phyloP scores from a whole-genome alignment of 2,888 invertebrate species.

The Ephialtes manifestator region DNA sequence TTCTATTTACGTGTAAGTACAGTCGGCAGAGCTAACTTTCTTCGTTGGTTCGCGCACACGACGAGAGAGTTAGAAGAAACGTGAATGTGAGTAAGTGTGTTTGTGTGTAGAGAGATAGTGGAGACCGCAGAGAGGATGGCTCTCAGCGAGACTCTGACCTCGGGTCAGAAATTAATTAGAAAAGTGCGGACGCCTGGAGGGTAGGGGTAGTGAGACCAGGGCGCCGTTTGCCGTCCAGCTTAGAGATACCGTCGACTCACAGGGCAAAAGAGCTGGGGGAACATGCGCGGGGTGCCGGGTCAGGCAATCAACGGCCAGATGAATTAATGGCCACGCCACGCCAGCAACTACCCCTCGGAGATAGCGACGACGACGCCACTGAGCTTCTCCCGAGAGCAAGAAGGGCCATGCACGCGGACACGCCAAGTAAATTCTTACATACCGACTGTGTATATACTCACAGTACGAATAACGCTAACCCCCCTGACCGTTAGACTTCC shows the following conservation, averaged over 20 bases:
- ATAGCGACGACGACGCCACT: constrained; percentile 65
- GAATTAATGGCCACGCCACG: constrained; percentile 83
- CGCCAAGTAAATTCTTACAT: constrained; percentile 66
- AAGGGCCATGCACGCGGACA: constrained; percentile 22
- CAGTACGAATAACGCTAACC: not conserved
- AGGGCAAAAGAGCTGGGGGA: constrained; percentile 44
- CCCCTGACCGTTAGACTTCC: constrained; percentile 11
- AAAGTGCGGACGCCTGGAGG: constrained; percentile 78
- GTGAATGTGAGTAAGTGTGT: not conserved
- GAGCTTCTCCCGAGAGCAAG: constrained; percentile 12
- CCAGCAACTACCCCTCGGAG: constrained; percentile 80
- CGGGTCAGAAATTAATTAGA: constrained; percentile 84
- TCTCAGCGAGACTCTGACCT: constrained; percentile 73
- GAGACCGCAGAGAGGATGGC: constrained; percentile 51
- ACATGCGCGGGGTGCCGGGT: constrained; percentile 69
- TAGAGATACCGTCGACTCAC: constrained; percentile 59
- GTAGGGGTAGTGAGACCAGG: constrained; percentile 56
- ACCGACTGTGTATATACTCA: not conserved
- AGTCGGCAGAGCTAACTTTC: constrained; percentile 56
- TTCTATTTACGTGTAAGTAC: constrained; percentile 69
- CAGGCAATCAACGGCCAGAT: constrained; percentile 83
- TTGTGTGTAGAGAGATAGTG: constrained; percentile 28
- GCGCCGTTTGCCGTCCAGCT: constrained; percentile 66
- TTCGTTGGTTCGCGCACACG: constrained; percentile 46
- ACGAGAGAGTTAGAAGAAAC: constrained; percentile 63